Percentiles rank a stretch among this genome's conserved stretches.
phyloP scores from a whole-genome alignment of 2,113 vertebrate species.

The Enhydra lutris region DNA sequence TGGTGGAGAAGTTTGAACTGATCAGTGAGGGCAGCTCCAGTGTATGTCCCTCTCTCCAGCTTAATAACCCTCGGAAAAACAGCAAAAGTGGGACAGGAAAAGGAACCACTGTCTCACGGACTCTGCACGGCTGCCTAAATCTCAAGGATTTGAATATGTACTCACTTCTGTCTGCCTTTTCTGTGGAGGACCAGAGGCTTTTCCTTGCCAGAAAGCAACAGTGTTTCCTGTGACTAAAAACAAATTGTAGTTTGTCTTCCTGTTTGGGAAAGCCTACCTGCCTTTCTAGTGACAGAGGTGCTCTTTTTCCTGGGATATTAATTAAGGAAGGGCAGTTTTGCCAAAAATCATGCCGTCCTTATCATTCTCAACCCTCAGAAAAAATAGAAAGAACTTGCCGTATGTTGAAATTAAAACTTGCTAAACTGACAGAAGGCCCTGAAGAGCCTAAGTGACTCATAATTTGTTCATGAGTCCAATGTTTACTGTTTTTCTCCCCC shows the following conservation, averaged over 20 bases:
- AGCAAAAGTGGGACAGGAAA: background rate
- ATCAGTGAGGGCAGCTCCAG: background rate
- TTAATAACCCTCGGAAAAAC: background rate
- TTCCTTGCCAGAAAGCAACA: background rate
- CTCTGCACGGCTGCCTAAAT: background rate
- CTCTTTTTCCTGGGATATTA: background rate
- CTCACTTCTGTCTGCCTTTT: background rate
- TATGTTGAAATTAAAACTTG: background rate
- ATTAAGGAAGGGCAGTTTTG: background rate
- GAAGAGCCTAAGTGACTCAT: background rate
- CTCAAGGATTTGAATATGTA: background rate
- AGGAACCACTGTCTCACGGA: background rate
- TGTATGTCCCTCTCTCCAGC: background rate
- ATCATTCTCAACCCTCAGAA: background rate
- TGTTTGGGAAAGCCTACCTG: background rate
- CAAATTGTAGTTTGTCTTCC: background rate
- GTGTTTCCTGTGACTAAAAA: background rate
- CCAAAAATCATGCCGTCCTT: background rate
- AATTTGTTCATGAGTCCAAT: background rate
- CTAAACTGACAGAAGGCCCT: background rate
- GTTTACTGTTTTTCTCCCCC: background rate
- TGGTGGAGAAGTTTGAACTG: background rate
- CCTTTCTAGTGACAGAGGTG: background rate
- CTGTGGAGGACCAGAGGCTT: background rate
- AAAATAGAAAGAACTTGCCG: background rate